Evolutionary conservation across 2,113 vertebrate species (phyloP).

Genomic region (Neodon shergylaensis): DNA sequence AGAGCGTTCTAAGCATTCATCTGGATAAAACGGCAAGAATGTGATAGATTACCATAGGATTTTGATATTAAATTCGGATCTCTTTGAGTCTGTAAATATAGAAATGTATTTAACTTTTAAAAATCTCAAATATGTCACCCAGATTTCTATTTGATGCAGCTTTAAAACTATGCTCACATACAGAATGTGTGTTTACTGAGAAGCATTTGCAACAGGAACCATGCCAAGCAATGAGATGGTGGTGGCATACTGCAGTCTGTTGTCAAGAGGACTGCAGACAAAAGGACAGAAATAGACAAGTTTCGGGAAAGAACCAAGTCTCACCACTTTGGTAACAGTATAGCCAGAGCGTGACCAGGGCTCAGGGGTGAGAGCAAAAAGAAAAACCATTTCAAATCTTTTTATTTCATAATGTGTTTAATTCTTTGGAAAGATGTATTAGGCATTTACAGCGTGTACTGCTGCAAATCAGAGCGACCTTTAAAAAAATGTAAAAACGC

Average conservation of each 20-base stretch:
- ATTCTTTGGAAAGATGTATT: background rate
- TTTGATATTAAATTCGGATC: constrained; percentile 28
- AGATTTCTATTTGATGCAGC: constrained; percentile 20
- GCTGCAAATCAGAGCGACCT: background rate
- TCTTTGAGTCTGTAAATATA: constrained; percentile 33
- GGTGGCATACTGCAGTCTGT: background rate
- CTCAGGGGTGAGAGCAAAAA: background rate
- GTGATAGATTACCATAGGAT: background rate
- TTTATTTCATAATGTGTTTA: background rate
- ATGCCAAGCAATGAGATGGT: background rate
- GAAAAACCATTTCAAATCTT: background rate
- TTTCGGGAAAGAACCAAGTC: background rate
- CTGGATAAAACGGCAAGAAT: constrained; percentile 56
- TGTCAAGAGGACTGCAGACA: background rate
- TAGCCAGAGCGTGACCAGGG: background rate
- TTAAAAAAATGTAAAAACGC: constrained; percentile 4
- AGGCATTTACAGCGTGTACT: background rate
- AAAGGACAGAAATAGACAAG: background rate
- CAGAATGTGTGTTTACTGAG: background rate
- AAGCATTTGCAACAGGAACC: background rate
- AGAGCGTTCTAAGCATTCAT: constrained; percentile 40
- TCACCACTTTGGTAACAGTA: background rate
- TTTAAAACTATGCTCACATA: background rate
- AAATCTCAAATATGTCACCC: background rate
- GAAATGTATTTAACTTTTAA: constrained; percentile 10